phyloP scores from a whole-genome alignment of 2,888 invertebrate genomes.

The Limenitis camilla region DNA sequence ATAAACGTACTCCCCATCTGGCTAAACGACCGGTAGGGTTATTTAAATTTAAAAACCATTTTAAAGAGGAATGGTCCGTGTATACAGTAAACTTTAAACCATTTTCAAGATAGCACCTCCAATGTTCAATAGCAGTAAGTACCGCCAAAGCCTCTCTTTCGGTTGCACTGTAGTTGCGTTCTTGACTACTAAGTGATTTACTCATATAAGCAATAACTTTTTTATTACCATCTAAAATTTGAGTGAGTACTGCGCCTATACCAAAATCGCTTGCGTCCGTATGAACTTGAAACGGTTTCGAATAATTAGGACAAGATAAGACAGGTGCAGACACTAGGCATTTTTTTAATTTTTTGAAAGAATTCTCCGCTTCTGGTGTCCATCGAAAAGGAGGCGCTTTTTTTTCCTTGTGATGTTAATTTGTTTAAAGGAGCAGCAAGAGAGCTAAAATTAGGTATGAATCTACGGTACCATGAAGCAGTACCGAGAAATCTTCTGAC shows the following conservation, averaged over 20 bases:
- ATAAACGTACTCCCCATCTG: constrained; percentile 28
- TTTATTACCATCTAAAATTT: constrained; percentile 6
- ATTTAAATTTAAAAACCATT: constrained; percentile 18
- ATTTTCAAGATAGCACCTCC: constrained; percentile 1
- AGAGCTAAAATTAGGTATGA: no score
- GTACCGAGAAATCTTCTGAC: background rate
- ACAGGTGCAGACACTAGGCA: constrained; percentile 17
- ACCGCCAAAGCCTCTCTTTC: constrained; percentile 21
- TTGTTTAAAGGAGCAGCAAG: constrained; percentile 26
- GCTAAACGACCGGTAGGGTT: constrained; percentile 29
- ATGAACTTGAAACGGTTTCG: constrained; percentile 23
- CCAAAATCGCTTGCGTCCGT: constrained; percentile 25
- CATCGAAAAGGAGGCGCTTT: constrained; percentile 24
- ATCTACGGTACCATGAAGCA: no score
- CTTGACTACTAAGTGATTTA: background rate
- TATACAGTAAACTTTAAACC: background rate
- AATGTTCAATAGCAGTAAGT: constrained; percentile 13
- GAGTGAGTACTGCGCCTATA: constrained; percentile 21
- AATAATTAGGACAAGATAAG: constrained; percentile 18
- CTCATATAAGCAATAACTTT: background rate
- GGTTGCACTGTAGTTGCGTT: constrained; percentile 14
- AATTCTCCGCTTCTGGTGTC: constrained; percentile 1
- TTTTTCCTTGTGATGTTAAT: constrained; percentile 23
- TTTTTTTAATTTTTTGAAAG: background rate
- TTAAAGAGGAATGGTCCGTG: background rate